Evolutionary conservation across 2,113 vertebrate species (phyloP), one percentile per base, ranked within the genome.

Genomic region (Boulengeromyrus knoepffleri): DNA sequence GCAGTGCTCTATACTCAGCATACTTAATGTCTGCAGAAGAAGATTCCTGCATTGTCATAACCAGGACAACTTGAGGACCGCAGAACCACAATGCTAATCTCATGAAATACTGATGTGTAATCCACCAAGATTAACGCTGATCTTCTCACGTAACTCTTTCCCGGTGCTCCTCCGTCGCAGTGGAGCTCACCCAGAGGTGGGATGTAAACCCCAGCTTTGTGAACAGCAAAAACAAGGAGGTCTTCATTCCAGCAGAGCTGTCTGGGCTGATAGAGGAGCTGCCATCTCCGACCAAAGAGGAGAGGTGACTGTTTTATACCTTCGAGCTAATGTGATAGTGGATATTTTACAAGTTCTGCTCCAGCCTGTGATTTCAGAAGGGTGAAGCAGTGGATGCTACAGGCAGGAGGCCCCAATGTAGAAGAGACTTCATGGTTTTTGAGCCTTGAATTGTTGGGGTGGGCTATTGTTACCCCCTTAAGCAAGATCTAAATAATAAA

Each of bases 171-270:
- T 17, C 93, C 2, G 5, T 95, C 97, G 91, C 95, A 99, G 98
- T 94, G 92, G 97, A 97, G 92, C 89, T 96, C 91, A 96, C 90
- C 90, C 95, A 96, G 62, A 95, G 94, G 7, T 92, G 92, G 92
- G 91, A 80, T 0, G 95, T 94, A 83, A 96, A 91, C 84, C 89
- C 93, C 90, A 97, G 94, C 92, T 97, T 96, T 95, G 95, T 97
- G 91, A 96, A 95, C 94, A 97, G 94, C 89, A 93, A 96, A 88
- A 96, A 96, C 91, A 96, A 95, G 92, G 97, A 97, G 80, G 93
- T 93, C 50, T 95, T 95, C 58, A 90, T 96, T 62, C 94, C 96
- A 47, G 91, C 97, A 66, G 97, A 96, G 12, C 94, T 96, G 5
- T 93, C 93, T 13, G 94, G 96, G 24, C 89, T 94, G 85, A 92